Evolutionary conservation across 2,888 invertebrate species (phyloP), one percentile per base, ranked within the genome.

Genomic region (Zeuzera pyrina): DNA sequence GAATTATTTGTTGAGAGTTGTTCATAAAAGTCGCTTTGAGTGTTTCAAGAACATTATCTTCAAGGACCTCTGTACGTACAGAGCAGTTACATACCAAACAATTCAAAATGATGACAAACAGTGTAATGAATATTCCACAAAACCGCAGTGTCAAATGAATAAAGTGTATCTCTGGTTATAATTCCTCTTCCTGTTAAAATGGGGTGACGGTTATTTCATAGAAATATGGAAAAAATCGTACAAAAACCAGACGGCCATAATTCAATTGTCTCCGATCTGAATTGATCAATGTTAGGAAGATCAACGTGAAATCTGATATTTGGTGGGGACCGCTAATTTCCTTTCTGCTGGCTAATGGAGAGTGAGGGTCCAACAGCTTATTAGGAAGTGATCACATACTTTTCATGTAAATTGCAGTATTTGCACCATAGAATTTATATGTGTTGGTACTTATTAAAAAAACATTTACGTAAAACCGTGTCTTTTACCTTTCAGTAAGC

Each of bases 301-400:
- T 79, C 70, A 72, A 69, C 73, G 65, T 66, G 81, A 78, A 73
- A 81, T 76, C 68, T 73, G 81, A 83, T 83, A 79, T 78, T 74
- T 71, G 68, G 65, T 52, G 57, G 72, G 77, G 77, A 68, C 52
- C 59, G 64, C 52, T 73, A 76, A 73, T 78, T 70, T 74, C 66
- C 70, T 72, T 63, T 49, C 54, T 39, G 25, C 11, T 45, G 42
- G 43, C 62, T 79, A 78, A 81, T 79, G 76, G 77, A n/a, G n/a
- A n/a, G 76, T 51, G 59, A 65, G 67, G 74, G 72, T 66, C 52
- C 58, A 50, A 45, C 45, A 48, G 43, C 25, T 37, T 47, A 54
- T 43, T n/a, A n/a, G n/a, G n/a, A n/a, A n/a, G n/a, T n/a, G n/a
- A n/a, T n/a, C n/a, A n/a, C n/a, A n/a, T n/a, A n/a, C n/a, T n/a